These are phyloP conservation scores for Platynereis dumerilii DNA, from an alignment of 2,888 invertebrate genomes.

Conservation along the genomic window DNA sequence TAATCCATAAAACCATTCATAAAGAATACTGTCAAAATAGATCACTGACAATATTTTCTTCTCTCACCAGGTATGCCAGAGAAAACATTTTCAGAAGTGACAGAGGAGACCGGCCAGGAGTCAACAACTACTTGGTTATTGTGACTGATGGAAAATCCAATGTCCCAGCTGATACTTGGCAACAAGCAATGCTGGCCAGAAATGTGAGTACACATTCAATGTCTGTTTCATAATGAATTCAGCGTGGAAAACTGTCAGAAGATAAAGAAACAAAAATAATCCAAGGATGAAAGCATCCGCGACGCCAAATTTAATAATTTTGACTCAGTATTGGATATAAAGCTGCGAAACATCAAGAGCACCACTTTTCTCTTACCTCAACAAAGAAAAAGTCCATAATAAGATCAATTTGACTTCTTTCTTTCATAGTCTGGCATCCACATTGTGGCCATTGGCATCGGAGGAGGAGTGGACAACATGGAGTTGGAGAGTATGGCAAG, in stretches of 20 bases:
- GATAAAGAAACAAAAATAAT: no score
- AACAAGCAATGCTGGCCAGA: slow-evolving; percentile 11
- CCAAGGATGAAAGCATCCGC: no score
- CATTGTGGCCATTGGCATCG: slow-evolving; percentile 32
- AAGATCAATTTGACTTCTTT: no score
- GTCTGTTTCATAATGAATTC: neutral
- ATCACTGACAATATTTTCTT: neutral
- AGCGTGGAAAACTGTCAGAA: neutral
- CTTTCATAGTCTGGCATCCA: slow-evolving; percentile 16
- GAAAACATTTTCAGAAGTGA: slow-evolving; percentile 23
- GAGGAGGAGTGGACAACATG: slow-evolving; percentile 24
- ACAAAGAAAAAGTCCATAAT: no score
- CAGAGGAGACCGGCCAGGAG: slow-evolving; percentile 22
- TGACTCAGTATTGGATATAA: no score
- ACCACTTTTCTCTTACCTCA: no score
- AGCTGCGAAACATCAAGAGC: no score
- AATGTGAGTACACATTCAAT: slow-evolving; percentile 5
- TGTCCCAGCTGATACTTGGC: slow-evolving; percentile 19
- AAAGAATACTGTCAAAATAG: neutral
- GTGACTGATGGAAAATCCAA: slow-evolving; percentile 30
- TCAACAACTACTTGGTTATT: slow-evolving; percentile 20
- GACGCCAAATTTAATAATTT: no score
- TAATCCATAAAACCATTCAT: no score
- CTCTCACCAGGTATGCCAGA: slow-evolving; percentile 19
- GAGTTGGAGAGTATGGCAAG: slow-evolving; percentile 33